Conservation (phyloP, 2,113 vertebrate species). For the Cathartes aura region DNA sequence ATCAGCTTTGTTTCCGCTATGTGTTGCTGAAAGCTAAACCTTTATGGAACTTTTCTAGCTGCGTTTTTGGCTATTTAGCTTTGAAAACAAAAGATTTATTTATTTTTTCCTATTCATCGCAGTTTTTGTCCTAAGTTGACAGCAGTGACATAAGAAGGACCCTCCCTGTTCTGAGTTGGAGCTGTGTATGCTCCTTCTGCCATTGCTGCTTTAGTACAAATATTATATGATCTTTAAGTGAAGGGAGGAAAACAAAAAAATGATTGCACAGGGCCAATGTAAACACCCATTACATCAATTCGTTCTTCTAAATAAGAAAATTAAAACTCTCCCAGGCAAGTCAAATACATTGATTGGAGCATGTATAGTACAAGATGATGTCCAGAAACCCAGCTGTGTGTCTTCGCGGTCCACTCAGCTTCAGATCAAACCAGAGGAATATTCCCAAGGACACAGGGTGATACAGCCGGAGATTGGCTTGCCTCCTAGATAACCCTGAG, state of each 20-base stretch:
- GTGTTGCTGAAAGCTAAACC: slow-evolving; percentile 77
- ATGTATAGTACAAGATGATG: background rate
- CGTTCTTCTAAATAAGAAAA: slow-evolving; percentile 38
- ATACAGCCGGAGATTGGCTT: slow-evolving; percentile 11
- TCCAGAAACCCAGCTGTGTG: slow-evolving; percentile 32
- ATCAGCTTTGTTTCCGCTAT: slow-evolving; percentile 79
- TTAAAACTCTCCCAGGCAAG: background rate
- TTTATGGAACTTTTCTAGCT: slow-evolving; percentile 78
- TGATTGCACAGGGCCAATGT: background rate
- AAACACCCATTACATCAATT: background rate
- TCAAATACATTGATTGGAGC: background rate
- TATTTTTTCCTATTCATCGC: slow-evolving; percentile 65
- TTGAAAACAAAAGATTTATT: slow-evolving; percentile 81
- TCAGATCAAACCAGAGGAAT: slow-evolving; percentile 14
- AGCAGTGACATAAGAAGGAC: slow-evolving; percentile 63
- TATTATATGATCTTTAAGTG: slow-evolving; percentile 57
- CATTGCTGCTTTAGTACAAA: slow-evolving; percentile 28
- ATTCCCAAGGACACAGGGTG: slow-evolving; percentile 37
- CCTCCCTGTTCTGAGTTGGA: slow-evolving; percentile 37
- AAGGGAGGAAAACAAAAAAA: background rate
- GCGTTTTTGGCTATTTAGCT: slow-evolving; percentile 78
- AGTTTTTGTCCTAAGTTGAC: slow-evolving; percentile 71
- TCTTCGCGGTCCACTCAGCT: slow-evolving; percentile 11
- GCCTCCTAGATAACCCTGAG: slow-evolving; percentile 47
- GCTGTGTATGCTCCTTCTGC: background rate